Evolutionary conservation across 2,113 vertebrate species (phyloP).

Genomic region (Gymnobelideus leadbeateri): DNA sequence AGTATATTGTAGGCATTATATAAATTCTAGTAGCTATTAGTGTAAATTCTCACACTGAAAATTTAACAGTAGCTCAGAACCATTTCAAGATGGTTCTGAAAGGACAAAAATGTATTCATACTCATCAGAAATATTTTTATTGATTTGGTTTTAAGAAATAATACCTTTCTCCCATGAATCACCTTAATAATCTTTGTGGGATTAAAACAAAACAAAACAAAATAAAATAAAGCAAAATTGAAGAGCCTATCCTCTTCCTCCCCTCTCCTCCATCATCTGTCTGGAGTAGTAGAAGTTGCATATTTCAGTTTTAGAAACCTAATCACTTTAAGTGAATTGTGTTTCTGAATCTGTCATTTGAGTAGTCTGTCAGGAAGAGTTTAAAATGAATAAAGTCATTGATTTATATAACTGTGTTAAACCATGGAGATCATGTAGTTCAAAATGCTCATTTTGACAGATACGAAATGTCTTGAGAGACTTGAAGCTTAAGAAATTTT

Average conservation of each 20-base stretch:
- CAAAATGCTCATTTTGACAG: not conserved
- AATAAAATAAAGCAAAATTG: too few species aligned
- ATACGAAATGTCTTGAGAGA: not conserved
- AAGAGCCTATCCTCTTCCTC: not conserved
- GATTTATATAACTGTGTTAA: not conserved
- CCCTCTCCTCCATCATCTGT: not conserved
- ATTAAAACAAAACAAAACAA: not conserved
- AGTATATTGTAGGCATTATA: not conserved
- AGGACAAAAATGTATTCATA: not conserved
- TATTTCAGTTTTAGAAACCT: slow-evolving; percentile 32
- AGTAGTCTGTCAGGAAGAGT: not conserved
- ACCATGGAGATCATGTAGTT: not conserved
- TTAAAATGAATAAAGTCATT: slow-evolving; percentile 29
- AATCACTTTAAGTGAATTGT: not conserved
- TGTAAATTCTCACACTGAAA: not conserved
- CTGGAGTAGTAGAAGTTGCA: slow-evolving; percentile 26
- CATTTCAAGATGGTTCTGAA: not conserved
- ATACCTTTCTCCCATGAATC: not conserved
- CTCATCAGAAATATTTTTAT: not conserved
- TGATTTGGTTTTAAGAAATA: slow-evolving; percentile 34
- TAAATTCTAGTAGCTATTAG: not conserved
- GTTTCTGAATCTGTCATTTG: slow-evolving; percentile 17
- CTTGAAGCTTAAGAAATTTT: not conserved
- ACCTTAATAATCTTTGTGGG: slow-evolving; percentile 38
- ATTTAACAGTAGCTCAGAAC: not conserved